Base-by-base conservation (phyloP, 1,140 invertebrate species). In the Cydia fagiglandana region DNA sequence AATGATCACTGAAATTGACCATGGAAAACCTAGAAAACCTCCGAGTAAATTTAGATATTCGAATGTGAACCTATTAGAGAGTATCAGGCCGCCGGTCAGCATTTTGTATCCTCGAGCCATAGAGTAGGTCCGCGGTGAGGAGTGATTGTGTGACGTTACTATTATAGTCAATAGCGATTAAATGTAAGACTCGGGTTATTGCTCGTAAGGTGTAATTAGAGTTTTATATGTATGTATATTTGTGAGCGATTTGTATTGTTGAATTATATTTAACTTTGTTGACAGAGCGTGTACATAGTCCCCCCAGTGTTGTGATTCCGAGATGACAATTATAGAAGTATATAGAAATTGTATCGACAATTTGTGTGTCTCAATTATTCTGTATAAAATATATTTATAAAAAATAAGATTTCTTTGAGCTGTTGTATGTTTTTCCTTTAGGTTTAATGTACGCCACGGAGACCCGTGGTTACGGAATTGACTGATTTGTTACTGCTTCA, bases 141-240 rank as follows among this genome's bases (percentile, higher is more conserved):
- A 78, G 81, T 78, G 81, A 77, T 78, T 64, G 75, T 78, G 78
- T 81, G 64, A 75, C 76, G 41, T 74, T 45, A 70, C 66, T 70
- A 45, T 68, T 24, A 68, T 70, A 70, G 66, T 70, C 66, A 41
- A 70, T 70, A 70, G 66, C 64, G 64, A 17, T 66, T 66, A 76
- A 73, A 76, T 20, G 41, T 74, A 76, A 78, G 75, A 73, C 75
- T 75, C 77, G 74, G 75, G 77, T 78, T 81, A 73, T 79, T 66
- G 78, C 75, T 80, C 75, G 81, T 84, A 79, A 83, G 77, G 73
- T 80, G 80, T 81, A 79, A 80, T 81, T 83, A 85, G 79, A 83
- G 75, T 86, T 86, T 86, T 87, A 88, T 86, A 87, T 89, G 76
- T 90, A 89, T 90, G 88, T 90, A 90, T 91, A 91, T 89, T 88